These are phyloP conservation scores for Eulemur rufifrons DNA, from an alignment of 2,113 vertebrate genomes.

Conservation along the genomic window DNA sequence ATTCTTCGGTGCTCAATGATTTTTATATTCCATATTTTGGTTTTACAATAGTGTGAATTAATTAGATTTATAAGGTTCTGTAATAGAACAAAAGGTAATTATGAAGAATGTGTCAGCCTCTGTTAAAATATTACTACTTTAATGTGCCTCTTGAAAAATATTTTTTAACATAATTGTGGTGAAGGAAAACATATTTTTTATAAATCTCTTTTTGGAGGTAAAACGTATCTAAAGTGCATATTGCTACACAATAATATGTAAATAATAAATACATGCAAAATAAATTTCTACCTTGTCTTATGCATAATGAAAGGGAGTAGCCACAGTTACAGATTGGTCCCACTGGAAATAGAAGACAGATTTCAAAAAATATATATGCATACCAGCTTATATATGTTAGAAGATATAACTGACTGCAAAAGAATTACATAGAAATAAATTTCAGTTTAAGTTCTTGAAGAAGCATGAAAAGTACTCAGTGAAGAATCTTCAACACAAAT, in stretches of 20 bases:
- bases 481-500: background rate
- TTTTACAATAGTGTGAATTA: constrained; percentile 52
- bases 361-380: background rate
- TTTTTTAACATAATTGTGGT: constrained; percentile 30
- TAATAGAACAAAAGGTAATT: constrained; percentile 64
- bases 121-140: constrained; percentile 56
- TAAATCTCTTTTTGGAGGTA: constrained; percentile 35
- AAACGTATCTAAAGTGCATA: constrained; percentile 1
- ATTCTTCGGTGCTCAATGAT: background rate
- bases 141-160: constrained; percentile 58
- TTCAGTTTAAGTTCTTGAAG: background rate
- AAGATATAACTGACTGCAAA: background rate
- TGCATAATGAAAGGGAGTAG: background rate
- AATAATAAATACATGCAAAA: constrained; percentile 50
- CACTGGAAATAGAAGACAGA: constrained; percentile 9
- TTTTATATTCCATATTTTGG: constrained; percentile 43
- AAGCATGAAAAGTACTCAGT: background rate
- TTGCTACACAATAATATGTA: background rate
- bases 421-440: background rate
- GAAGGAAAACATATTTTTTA: constrained; percentile 40
- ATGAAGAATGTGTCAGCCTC: constrained; percentile 44
- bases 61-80: constrained; percentile 36
- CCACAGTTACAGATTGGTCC: background rate
- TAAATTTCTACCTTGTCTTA: background rate
- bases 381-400: background rate